Evolutionary conservation across 2,797 vertebrate species (phyloP).

Genomic region (Characodon lateralis): DNA sequence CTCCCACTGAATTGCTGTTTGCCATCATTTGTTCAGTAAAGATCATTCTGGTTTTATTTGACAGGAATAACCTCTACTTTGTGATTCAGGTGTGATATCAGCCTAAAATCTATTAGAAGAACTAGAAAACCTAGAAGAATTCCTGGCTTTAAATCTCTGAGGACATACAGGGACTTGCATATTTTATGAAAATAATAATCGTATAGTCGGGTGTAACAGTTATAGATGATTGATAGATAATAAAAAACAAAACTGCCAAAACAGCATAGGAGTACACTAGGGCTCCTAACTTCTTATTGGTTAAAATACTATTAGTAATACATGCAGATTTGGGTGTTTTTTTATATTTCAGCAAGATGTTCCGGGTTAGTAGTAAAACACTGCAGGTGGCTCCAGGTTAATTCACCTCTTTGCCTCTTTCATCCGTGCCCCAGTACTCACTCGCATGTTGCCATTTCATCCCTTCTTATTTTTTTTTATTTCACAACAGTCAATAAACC

Average conservation of each 20-base stretch:
- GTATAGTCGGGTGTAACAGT: background rate
- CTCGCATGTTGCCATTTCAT: background rate
- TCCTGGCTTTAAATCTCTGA: background rate
- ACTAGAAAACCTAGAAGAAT: background rate
- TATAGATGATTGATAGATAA: background rate
- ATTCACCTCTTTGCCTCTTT: background rate
- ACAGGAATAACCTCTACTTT: conserved; percentile 1
- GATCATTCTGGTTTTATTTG: background rate
- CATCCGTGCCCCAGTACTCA: background rate
- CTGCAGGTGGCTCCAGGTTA: background rate
- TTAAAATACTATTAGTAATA: background rate
- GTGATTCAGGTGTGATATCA: background rate
- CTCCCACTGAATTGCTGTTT: conserved; percentile 4
- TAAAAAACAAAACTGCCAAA: background rate
- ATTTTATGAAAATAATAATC: background rate
- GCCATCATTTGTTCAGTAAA: conserved; percentile 6
- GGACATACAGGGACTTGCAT: background rate
- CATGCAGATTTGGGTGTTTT: background rate
- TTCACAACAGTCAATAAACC: background rate
- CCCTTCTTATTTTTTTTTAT: background rate
- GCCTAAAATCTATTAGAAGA: background rate
- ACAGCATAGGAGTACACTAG: background rate
- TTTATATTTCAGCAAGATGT: background rate
- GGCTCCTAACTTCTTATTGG: background rate
- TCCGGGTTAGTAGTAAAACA: background rate